These are phyloP conservation scores for Julus scanicus DNA, from an alignment of 2,888 invertebrate species.

Conservation along the genomic window DNA sequence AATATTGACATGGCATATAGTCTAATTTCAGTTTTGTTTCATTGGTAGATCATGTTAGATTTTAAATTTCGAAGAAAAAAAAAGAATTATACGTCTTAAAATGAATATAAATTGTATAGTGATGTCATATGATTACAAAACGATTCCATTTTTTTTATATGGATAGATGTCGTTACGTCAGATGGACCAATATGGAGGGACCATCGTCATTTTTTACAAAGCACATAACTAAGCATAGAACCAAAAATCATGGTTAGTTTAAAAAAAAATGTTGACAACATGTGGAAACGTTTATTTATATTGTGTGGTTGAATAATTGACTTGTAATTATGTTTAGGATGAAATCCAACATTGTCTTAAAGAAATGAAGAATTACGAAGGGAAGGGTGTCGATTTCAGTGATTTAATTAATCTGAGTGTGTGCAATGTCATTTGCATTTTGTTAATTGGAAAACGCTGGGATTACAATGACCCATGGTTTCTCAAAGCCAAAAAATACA, in stretches of 20 bases:
- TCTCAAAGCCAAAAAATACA: background rate
- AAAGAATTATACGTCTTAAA: no score
- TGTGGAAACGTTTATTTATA: no score
- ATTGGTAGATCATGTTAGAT: no score
- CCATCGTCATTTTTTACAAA: slow-evolving; percentile 49
- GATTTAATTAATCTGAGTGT: background rate
- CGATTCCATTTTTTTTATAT: no score
- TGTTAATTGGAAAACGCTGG: slow-evolving; percentile 41
- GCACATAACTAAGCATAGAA: slow-evolving; percentile 2
- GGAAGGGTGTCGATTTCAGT: background rate
- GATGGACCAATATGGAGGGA: slow-evolving; percentile 49
- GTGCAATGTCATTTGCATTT: slow-evolving; percentile 40
- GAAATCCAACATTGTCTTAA: slow-evolving; percentile 48
- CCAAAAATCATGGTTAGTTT: slow-evolving; percentile 48
- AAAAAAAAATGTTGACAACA: no score
- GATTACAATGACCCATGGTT: slow-evolving; percentile 52
- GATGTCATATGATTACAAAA: no score
- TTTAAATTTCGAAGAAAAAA: no score
- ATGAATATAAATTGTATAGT: no score
- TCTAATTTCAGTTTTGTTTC: no score
- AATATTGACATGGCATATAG: no score
- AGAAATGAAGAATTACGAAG: slow-evolving; percentile 31
- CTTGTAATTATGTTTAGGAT: no score
- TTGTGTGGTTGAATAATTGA: no score
- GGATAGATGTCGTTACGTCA: background rate